Evolutionary conservation across 2,797 vertebrate genomes (phyloP), one percentile per base, ranked within the genome.

Genomic region (Myioborus miniatus): DNA sequence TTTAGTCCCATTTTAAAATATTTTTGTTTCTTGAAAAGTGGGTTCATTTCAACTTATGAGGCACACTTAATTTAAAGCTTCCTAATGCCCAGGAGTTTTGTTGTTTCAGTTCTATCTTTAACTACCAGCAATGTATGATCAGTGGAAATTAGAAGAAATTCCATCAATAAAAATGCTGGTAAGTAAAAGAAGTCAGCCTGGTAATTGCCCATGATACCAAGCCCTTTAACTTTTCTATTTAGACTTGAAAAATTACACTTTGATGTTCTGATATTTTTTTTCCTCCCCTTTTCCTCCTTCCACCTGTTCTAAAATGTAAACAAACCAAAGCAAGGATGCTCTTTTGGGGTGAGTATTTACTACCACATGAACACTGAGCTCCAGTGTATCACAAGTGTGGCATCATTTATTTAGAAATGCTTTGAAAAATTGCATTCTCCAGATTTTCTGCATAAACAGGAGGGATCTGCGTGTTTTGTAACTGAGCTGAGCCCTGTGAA

Each of bases 381-480:
- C 32, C 77, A 43, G 41, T 11, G 8, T 56, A 75, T 72, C 56
- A 64, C 62, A 76, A 91, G 62, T 44, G 44, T 63, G 37, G 44
- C 52, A 90, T 67, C 50, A 67, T 89, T 94, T 94, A 83, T 88
- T 81, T 59, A 83, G 30, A 79, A 80, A 60, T 74, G 17, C 49
- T 87, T 91, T 91, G 65, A 81, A 85, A 94, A 89, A 87, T 30
- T 56, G 9, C 20, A 24, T 80, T 88, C 60, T 92, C 39, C 53
- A 71, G 67, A 46, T 79, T 89, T 94, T 92, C 64, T 91, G 81
- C 77, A 91, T 94, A 94, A 94, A 84, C 53, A 91, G 90, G 79
- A 93, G 11, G 68, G n/a, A 86, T 69, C 46, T 78, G 32, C 24
- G 37, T 79, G 41, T 72, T 96, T 97, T 96, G 86, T 86, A 84